A percentile compares a stretch with the other conserved stretches of the same genome.
phyloP scores from a whole-genome alignment of 2,113 vertebrate genomes.

The Nestor notabilis region DNA sequence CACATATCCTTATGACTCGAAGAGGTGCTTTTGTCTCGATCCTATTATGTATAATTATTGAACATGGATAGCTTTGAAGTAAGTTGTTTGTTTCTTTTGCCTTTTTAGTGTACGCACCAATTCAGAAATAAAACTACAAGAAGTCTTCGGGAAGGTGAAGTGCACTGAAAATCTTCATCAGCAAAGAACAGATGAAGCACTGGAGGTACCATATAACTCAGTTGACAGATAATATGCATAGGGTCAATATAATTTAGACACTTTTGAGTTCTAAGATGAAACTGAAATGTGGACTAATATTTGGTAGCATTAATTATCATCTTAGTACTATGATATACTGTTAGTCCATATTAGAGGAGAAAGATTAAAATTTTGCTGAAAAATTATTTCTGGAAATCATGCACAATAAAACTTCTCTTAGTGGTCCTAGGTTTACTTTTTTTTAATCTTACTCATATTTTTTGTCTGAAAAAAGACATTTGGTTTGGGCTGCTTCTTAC shows the following conservation, averaged over 20 bases:
- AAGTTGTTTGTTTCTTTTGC: background rate
- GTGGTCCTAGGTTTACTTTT: background rate
- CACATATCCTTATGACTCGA: background rate
- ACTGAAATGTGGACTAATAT: background rate
- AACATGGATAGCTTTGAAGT: background rate
- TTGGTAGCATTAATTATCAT: background rate
- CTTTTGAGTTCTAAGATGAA: background rate
- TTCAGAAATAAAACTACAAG: slow-evolving; percentile 25
- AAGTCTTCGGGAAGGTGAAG: slow-evolving; percentile 16
- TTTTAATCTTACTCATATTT: background rate
- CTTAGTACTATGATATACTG: background rate
- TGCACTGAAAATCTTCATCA: slow-evolving; percentile 29
- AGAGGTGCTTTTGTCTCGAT: background rate
- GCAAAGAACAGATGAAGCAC: background rate
- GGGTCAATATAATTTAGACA: background rate
- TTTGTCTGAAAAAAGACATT: background rate
- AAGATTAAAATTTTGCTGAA: background rate
- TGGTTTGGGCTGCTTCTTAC: background rate
- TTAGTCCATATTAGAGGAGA: background rate
- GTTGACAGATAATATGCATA: background rate
- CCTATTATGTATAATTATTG: background rate
- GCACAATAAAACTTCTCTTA: background rate
- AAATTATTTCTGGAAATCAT: background rate
- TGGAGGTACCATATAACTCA: slow-evolving; percentile 67
- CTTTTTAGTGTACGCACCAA: slow-evolving; percentile 41